These are phyloP conservation scores for Sesia apiformis DNA, from an alignment of 2,888 invertebrate genomes.

Conservation along the genomic window DNA sequence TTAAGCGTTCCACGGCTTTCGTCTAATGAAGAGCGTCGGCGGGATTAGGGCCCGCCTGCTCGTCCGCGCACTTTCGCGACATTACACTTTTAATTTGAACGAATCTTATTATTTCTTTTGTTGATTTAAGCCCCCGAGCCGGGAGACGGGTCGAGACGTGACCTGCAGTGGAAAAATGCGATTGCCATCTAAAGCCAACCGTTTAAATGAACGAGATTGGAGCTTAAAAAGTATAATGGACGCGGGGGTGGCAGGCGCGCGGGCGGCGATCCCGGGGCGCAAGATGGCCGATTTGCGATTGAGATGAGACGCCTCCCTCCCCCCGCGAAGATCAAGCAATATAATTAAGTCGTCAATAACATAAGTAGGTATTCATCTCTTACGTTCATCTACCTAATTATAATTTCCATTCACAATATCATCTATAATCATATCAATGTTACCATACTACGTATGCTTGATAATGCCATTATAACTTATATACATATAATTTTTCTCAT, in stretches of 20 bases:
- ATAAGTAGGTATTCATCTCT: constrained; percentile 1
- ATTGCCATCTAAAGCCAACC: constrained; percentile 82
- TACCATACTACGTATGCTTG: no score
- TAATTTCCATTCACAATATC: no score
- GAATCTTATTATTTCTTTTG: constrained; percentile 81
- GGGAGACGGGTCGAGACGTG: constrained; percentile 77
- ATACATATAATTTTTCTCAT: no score
- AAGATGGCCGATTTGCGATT: constrained; percentile 76
- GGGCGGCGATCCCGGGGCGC: constrained; percentile 56
- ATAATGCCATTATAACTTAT: no score
- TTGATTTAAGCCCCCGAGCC: constrained; percentile 79
- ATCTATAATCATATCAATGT: no score
- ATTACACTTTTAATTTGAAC: constrained; percentile 84
- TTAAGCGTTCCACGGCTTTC: constrained; percentile 50
- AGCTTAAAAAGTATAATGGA: constrained; percentile 83
- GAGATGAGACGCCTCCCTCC: constrained; percentile 66
- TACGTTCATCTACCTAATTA: no score
- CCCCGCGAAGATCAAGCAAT: constrained; percentile 61
- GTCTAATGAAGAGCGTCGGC: constrained; percentile 63
- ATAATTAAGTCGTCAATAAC: constrained; percentile 55
- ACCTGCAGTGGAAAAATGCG: constrained; percentile 82
- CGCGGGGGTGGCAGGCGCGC: constrained; percentile 53
- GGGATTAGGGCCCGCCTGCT: constrained; percentile 46
- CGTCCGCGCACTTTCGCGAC: constrained; percentile 60
- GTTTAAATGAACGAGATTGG: constrained; percentile 82